Conservation (phyloP, 2,797 vertebrate species). For the Philypnodon macrostomus region DNA sequence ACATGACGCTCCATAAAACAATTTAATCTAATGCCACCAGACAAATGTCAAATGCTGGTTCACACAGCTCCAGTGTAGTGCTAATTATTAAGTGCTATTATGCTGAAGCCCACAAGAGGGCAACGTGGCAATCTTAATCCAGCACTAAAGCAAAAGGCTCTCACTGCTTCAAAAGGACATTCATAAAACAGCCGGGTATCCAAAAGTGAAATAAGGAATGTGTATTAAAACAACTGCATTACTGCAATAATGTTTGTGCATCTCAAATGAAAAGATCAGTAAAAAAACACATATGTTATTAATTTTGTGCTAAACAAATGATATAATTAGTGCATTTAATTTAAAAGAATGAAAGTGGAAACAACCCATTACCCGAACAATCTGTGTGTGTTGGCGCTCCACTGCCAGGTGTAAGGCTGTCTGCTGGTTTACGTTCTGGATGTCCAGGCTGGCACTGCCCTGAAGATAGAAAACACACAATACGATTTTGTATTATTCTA, state of each 20-base stretch:
- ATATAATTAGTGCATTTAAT: no score
- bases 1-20: constrained; percentile 4
- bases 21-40: constrained; percentile 20
- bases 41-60: constrained; percentile 46
- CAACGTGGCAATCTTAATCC: constrained; percentile 64
- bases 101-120: constrained; percentile 77
- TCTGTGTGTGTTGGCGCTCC: constrained; percentile 97
- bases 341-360: constrained; percentile 14
- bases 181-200: constrained; percentile 65
- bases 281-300: constrained; percentile 25
- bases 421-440: constrained; percentile 98
- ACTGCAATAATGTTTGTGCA: constrained; percentile 30
- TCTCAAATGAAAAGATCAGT: constrained; percentile 24
- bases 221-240: constrained; percentile 13
- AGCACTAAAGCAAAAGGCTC: constrained; percentile 32
- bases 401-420: constrained; percentile 96
- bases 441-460: constrained; percentile 96
- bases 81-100: constrained; percentile 52
- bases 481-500: constrained; percentile 6
- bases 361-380: constrained; percentile 88
- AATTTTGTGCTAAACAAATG: neutral
- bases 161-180: constrained; percentile 41
- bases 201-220: constrained; percentile 50
- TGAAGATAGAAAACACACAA: constrained; percentile 52
- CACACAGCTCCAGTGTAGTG: constrained; percentile 27